Base-by-base conservation (phyloP, 2,888 invertebrate species). In the Amblyjoppa fuscipennis region DNA sequence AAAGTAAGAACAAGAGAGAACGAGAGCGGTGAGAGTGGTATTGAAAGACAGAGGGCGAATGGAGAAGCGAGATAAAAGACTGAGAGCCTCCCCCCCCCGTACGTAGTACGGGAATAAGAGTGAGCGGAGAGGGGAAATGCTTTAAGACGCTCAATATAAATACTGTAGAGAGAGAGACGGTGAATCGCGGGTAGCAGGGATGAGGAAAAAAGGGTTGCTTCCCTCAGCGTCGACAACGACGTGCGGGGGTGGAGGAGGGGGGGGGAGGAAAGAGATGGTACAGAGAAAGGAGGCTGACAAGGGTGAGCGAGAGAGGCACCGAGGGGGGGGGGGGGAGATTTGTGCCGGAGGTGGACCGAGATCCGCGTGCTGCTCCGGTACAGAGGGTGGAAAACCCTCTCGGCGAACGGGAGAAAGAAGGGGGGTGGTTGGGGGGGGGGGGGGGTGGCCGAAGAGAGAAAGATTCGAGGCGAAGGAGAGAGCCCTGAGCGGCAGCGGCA, bases 91-190 rank as follows among this genome's bases (percentile, higher is more conserved):
- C 20, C 20, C 20, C 34, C 16, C 31, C 45, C 41, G 59, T 82
- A 66, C 64, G 70, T 66, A 78, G 4, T 71, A 61, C 69, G 86
- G 82, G 82, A 84, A 87, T 87, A 82, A 85, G 88, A 86, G 84
- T 82, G 83, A 87, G 88, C 85, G 87, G 83, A 85, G 87, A 89
- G 86, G 90, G 91, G 91, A 90, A 92, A 93, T 93, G 93, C 93
- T 93, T 94, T 93, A 94, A 94, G 93, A 93, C 94, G 94, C 93
- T 94, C 94, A 93, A 94, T 94, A 93, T 93, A 93, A 92, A 93
- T 93, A 92, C 92, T 92, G 89, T 87, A 87, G 89, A 88, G 83
- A 84, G 87, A 53, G 77, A 56, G 80, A 16, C 51, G 82, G 87
- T 81, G 88, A 49, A 45, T 64, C 61, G 20, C 49, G 28, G 53